Evolutionary conservation across 2,113 vertebrate species (phyloP), one percentile per base, ranked within the genome.

Genomic region (Lontra canadensis): DNA sequence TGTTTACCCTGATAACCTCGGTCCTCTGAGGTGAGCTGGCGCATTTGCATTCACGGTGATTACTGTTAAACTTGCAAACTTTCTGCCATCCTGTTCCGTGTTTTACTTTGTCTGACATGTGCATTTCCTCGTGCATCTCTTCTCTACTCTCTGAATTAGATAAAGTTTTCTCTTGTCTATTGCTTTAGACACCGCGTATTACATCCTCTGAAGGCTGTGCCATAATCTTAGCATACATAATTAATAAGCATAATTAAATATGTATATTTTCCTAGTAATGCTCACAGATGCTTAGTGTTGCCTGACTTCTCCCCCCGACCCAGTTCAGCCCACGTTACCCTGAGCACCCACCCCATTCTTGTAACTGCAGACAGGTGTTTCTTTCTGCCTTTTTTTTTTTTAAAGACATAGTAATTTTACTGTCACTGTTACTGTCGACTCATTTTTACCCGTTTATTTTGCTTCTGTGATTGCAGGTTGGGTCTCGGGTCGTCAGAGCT

Each of bases 1-100:
- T 34, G 47, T 31, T 82, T 10, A 0, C 17, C 9, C 8, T 20
- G 59, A 17, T 25, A 0, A 0, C 4, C 29, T 25, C 61, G 5
- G 76, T 13, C 2, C 2, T 10, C 1, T 4, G 39, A 42, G 34
- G 52, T 0, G 1, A 65, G 14, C 31, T 29, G 2, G 6, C 0
- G 4, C 3, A 0, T 13, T 25, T 17, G 0, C 12, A n/a, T 9
- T 23, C 10, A 14, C 1, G 0, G 47, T 3, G 18, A 14, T 21
- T 1, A 15, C 71, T 2, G 25, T 2, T 3, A 23, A 11, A 26
- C 29, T 17, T 10, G 10, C 11, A 17, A 11, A 10, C 0, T 31
- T 14, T 23, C 67, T 12, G 36, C 49, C 11, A 0, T 9, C 25
- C 90, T 47, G 3, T 11, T 36, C 25, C 34, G 18, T 4, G 20